Evolutionary conservation across 37 sponge, comb jelly and placozoan species (phyloP), one percentile per base, ranked within the genome.

Genomic region (Eunapius fragilis): DNA sequence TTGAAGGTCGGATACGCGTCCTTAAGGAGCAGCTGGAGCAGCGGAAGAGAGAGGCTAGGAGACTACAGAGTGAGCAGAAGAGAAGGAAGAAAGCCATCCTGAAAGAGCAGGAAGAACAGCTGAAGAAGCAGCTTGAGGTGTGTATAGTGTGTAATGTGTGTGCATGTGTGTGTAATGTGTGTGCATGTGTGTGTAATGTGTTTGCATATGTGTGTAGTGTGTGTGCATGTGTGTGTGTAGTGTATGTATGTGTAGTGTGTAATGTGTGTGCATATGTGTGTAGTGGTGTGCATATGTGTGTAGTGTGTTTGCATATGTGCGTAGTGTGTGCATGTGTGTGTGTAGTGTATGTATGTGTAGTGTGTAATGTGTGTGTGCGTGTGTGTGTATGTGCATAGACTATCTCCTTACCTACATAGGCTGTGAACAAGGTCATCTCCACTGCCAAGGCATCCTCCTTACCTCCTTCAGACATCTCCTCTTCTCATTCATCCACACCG

Each of bases 91-190:
- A 84, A 70, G 85, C 68, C 23, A n/a, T 78, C 14, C 87, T 94
- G 9, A 82, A 35, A 0, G 71, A 88, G 69, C 82, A 91, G 69
- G 90, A 94, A 69, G 90, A 88, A 31, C 84, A 89, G 70, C 91
- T 89, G 58, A 81, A 80, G 71, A 80, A 76, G 33, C 82, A 87
- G 71, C 84, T 93, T 0, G 76, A 84, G 88, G 94, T 93, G 41
- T 70, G 81, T 28, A 12, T 9, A 25, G 9, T 7, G 35, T n/a
- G n/a, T n/a, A n/a, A n/a, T n/a, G 78, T 33, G 72, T 69, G 35
- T 69, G 31, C 9, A 31, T 31, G 26, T 71, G n/a, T n/a, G n/a
- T n/a, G n/a, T n/a, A n/a, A 47, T 32, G 27, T 3, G 26, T 76
- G 36, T 26, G 25, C 23, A 17, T 32, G 77, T 32, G 77, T 33